Evolutionary conservation across 1,140 invertebrate species (phyloP).

Genomic region (Drosophila sp.): DNA sequence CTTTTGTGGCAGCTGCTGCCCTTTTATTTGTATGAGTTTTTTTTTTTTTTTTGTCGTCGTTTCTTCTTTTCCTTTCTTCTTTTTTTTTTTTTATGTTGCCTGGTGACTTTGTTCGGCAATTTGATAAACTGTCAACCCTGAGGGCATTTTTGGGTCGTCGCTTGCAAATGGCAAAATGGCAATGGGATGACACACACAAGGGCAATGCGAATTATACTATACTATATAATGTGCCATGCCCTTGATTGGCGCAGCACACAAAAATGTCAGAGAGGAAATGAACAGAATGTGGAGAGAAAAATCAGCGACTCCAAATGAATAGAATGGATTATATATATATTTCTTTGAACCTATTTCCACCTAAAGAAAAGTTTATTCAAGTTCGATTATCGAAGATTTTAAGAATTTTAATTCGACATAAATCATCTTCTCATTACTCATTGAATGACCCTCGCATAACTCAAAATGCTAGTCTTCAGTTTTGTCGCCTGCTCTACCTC

Average conservation of each 20-base stretch:
- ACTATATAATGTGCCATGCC: conserved; percentile 14
- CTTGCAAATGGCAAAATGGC: conserved; percentile 19
- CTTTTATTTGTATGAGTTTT: conserved; percentile 31
- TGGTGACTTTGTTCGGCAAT: conserved; percentile 54
- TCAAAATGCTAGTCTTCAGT: neutral
- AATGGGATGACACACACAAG: conserved; percentile 10
- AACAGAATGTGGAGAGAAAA: neutral
- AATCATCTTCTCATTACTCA: neutral
- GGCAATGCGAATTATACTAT: conserved; percentile 29
- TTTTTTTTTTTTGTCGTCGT: conserved; percentile 29
- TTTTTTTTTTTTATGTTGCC: conserved; percentile 19
- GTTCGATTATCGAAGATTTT: too few species aligned
- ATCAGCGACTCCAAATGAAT: neutral
- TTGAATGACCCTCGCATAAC: neutral
- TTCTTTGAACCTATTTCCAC: too few species aligned
- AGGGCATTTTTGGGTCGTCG: conserved; percentile 27
- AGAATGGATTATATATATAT: neutral
- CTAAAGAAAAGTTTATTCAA: too few species aligned
- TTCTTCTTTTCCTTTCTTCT: conserved; percentile 31
- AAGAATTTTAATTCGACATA: neutral
- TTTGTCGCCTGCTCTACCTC: neutral
- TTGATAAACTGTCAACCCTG: conserved; percentile 68
- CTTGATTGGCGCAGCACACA: conserved; percentile 9
- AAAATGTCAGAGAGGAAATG: conserved; percentile 2
- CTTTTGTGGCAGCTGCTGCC: conserved; percentile 53